Conservation (phyloP, 92 coral and sea anemone species). For the Porites rus region DNA sequence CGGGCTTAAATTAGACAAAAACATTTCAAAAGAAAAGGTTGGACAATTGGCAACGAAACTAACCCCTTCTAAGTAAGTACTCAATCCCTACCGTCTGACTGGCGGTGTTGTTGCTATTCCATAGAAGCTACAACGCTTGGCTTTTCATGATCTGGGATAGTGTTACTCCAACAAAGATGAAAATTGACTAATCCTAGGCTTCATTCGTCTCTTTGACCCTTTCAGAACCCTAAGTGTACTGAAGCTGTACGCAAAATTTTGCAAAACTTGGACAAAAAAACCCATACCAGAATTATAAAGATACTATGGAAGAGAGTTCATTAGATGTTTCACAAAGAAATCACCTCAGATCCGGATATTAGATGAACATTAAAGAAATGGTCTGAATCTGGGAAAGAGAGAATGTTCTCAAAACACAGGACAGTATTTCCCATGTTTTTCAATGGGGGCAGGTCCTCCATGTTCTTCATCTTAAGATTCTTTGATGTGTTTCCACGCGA, state of each 20-base stretch:
- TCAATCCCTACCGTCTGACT: background rate
- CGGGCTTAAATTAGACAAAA: no score
- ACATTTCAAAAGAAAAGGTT: no score
- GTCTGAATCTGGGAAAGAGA: background rate
- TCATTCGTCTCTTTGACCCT: no score
- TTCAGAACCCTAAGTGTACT: no score
- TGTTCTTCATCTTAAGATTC: background rate
- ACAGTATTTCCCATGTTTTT: background rate
- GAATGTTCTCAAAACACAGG: background rate
- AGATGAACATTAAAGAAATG: background rate
- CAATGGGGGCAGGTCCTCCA: background rate
- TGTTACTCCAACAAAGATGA: no score
- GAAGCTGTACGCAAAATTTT: no score
- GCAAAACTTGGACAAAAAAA: no score
- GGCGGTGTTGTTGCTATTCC: background rate
- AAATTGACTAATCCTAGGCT: no score
- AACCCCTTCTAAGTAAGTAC: background rate
- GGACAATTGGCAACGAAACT: background rate
- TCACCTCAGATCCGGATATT: background rate
- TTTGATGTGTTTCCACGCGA: background rate
- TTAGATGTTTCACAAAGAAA: no score
- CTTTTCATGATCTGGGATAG: background rate
- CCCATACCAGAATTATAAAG: no score
- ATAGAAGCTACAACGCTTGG: background rate
- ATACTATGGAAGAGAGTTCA: no score